Evolutionary conservation across 2,888 invertebrate genomes (phyloP).

Genomic region (Octodonta nipae): DNA sequence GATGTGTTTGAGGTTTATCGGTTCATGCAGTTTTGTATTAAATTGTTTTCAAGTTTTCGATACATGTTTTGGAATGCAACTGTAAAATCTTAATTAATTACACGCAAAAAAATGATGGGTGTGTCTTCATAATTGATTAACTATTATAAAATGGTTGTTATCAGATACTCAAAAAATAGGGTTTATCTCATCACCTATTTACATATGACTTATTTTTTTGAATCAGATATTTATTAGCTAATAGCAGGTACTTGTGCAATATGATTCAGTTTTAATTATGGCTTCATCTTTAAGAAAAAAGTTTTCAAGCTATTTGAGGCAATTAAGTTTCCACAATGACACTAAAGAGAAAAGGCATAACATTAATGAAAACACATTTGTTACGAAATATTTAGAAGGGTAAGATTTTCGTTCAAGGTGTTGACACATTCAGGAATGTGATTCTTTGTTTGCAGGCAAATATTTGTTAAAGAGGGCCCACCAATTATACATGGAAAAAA

Average conservation of each 20-base stretch:
- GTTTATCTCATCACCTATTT: slow-evolving; percentile 1
- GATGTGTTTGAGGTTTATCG: too few species aligned
- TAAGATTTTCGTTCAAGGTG: slow-evolving; percentile 34
- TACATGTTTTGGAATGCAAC: too few species aligned
- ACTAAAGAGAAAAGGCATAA: slow-evolving; percentile 39
- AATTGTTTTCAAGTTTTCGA: too few species aligned
- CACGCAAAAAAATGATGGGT: too few species aligned
- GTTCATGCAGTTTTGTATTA: too few species aligned
- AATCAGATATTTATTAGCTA: too few species aligned
- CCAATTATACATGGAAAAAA: slow-evolving; percentile 56
- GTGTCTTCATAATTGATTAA: too few species aligned
- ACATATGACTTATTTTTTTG: too few species aligned
- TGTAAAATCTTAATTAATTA: too few species aligned
- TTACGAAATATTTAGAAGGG: slow-evolving; percentile 58
- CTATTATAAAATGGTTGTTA: background rate
- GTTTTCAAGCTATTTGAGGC: slow-evolving; percentile 58
- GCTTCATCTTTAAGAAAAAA: slow-evolving; percentile 56
- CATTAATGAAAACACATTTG: slow-evolving; percentile 47
- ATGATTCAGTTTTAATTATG: too few species aligned
- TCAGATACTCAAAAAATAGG: background rate
- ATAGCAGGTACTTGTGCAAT: too few species aligned
- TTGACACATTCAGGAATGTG: background rate
- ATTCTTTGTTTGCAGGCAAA: slow-evolving; percentile 22
- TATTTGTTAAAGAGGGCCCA: slow-evolving; percentile 36
- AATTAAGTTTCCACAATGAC: slow-evolving; percentile 53